Evolutionary conservation across 2,888 invertebrate genomes (phyloP).

Genomic region (Bellardia bayeri): DNA sequence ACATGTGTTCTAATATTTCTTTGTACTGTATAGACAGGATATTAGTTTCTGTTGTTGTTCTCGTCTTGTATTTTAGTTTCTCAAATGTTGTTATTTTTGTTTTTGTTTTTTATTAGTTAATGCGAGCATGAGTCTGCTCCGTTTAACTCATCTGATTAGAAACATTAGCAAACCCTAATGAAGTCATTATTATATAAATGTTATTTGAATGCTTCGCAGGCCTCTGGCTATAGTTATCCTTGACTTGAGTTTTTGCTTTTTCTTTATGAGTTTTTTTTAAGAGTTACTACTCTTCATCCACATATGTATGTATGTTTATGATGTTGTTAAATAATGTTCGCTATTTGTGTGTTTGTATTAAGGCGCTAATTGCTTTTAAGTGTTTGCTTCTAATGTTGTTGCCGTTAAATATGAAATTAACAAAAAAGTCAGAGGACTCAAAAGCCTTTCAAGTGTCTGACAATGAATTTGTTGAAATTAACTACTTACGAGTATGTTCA

Average conservation of each 20-base stretch:
- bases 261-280: slow-evolving; percentile 25
- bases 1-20: background rate
- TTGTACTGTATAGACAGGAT: slow-evolving; percentile 23
- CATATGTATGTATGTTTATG: background rate
- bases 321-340: background rate
- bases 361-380: slow-evolving; percentile 68
- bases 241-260: slow-evolving; percentile 34
- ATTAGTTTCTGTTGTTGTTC: slow-evolving; percentile 18
- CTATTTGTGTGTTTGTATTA: background rate
- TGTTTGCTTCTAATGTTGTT: slow-evolving; percentile 19
- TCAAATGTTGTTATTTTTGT: background rate
- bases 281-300: slow-evolving; percentile 49
- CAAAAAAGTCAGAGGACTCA: background rate
- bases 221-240: slow-evolving; percentile 45
- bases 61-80: background rate
- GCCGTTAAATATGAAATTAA: slow-evolving; percentile 43
- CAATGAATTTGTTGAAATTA: background rate
- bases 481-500: too few relatives aligned
- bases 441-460: slow-evolving; percentile 40
- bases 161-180: slow-evolving; percentile 68
- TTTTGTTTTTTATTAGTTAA: background rate
- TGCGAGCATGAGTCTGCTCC: slow-evolving; percentile 14
- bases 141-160: slow-evolving; percentile 66
- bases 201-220: slow-evolving; percentile 24
- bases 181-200: slow-evolving; percentile 63